These are phyloP conservation scores for Dicerorhinus sumatrensis DNA, from an alignment of 2,113 vertebrate species.

Conservation along the genomic window DNA sequence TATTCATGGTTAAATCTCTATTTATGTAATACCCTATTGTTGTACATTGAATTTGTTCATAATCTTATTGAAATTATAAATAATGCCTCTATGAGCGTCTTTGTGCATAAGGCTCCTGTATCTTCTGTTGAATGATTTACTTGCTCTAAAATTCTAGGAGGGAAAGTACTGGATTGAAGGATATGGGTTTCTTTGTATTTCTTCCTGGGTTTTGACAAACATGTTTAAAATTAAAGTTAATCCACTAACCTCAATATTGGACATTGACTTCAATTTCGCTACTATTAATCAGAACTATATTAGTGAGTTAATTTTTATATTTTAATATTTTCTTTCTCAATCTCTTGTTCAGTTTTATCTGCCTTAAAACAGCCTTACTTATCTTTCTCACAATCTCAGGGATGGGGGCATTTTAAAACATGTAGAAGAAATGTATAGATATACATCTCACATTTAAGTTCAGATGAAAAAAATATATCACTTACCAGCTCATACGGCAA, in stretches of 20 bases:
- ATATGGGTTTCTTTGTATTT: not conserved
- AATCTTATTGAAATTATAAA: slow-evolving; percentile 44
- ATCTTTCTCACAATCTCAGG: slow-evolving; percentile 7
- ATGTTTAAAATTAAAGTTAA: slow-evolving; percentile 24
- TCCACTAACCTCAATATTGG: not conserved
- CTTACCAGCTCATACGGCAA: not conserved
- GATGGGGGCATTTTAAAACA: not conserved
- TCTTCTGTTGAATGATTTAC: not conserved
- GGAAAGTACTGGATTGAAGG: not conserved
- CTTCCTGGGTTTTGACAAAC: not conserved
- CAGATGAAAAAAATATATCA: not conserved
- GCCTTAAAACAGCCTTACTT: not conserved
- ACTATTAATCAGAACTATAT: not conserved
- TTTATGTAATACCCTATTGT: not conserved
- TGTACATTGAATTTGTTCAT: not conserved
- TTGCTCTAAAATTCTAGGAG: slow-evolving; percentile 10
- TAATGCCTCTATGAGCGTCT: not conserved
- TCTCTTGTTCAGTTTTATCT: not conserved
- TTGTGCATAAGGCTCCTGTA: not conserved
- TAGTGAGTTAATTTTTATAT: not conserved
- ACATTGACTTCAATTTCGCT: slow-evolving; percentile 20
- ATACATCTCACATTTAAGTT: not conserved
- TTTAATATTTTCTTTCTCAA: slow-evolving; percentile 34
- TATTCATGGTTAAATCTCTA: not conserved
- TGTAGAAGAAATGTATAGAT: not conserved